phyloP scores from a whole-genome alignment of 2,113 vertebrate species.

The Camarhynchus parvulus region DNA sequence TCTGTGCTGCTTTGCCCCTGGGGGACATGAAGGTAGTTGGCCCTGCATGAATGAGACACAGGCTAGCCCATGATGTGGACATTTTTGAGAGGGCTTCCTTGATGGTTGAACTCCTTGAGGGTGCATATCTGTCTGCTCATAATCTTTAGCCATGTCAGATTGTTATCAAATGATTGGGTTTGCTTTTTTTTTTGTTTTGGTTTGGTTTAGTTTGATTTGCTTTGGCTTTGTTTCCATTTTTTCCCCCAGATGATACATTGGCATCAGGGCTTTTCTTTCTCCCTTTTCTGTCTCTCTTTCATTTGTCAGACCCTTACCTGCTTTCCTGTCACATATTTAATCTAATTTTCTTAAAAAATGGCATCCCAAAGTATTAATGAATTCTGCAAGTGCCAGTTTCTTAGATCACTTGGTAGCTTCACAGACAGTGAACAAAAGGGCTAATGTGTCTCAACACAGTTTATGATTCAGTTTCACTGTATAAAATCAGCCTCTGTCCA shows the following conservation, averaged over 20 bases:
- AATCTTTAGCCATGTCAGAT: neutral
- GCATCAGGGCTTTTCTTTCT: neutral
- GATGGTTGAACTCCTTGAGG: neutral
- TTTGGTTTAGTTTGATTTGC: neutral
- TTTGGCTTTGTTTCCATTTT: neutral
- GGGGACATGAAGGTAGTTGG: neutral
- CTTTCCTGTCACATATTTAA: neutral
- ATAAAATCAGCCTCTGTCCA: neutral
- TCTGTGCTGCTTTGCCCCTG: accelerated
- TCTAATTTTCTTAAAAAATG: neutral
- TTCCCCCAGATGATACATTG: neutral
- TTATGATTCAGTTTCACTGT: neutral
- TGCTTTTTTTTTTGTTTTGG: neutral
- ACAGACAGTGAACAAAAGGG: neutral
- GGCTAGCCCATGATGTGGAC: accelerated
- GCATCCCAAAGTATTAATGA: neutral
- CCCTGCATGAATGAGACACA: neutral
- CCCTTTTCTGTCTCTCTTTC: neutral
- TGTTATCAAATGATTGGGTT: accelerated
- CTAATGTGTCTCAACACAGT: neutral
- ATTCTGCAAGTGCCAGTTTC: neutral
- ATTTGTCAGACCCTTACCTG: neutral
- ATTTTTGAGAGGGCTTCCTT: neutral
- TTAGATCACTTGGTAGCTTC: neutral
- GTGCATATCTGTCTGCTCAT: neutral